phyloP scores from a whole-genome alignment of 2,113 vertebrate species.

The Mandrillus leucophaeus region DNA sequence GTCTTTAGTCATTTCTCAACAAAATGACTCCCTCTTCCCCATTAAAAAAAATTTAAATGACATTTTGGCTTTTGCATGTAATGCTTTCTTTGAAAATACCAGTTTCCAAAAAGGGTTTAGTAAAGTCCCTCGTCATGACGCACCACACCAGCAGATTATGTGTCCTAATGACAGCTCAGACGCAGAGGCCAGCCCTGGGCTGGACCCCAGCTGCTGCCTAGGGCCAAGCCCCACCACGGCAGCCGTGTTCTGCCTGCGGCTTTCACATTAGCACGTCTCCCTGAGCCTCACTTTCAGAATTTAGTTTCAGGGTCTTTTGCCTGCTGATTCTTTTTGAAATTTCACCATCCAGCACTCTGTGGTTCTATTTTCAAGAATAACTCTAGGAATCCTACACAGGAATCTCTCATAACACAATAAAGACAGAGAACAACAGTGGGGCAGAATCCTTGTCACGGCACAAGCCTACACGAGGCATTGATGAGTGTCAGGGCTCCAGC shows the following conservation, averaged over 20 bases:
- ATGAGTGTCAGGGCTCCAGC: fast-evolving
- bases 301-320: no score
- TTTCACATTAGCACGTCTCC: neutral
- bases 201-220: fast-evolving
- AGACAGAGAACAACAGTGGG: fast-evolving
- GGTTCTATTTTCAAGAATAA: neutral
- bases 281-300: neutral
- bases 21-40: neutral
- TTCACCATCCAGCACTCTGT: neutral
- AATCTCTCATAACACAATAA: neutral
- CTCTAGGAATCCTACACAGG: no score
- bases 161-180: fast-evolving
- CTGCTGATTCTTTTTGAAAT: neutral
- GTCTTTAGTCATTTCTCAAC: neutral
- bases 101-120: neutral
- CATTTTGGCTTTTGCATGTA: neutral
- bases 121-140: neutral
- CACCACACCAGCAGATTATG: neutral
- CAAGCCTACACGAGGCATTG: fast-evolving
- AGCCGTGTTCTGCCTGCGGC: fast-evolving
- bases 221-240: fast-evolving
- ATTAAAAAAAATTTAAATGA: neutral
- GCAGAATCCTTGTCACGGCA: neutral
- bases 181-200: fast-evolving
- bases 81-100: neutral